These are phyloP conservation scores for Sinocyclocheilus anshuiensis DNA, from an alignment of 2,113 vertebrate species.

Conservation along the genomic window DNA sequence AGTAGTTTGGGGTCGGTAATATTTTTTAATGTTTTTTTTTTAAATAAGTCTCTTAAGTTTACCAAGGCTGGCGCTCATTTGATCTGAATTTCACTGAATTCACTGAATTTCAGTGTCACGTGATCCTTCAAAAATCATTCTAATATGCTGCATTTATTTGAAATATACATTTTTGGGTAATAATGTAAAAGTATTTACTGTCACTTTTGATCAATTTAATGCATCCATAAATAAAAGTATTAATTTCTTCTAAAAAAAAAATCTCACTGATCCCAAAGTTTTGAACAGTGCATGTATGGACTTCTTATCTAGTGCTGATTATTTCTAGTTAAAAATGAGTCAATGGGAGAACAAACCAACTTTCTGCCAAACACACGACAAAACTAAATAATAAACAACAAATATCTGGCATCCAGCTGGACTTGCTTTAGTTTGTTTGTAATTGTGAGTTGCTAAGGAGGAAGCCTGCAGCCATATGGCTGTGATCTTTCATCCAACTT, in stretches of 20 bases:
- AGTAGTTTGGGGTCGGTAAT: neutral
- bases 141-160: neutral
- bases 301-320: neutral
- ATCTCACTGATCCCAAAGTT: neutral
- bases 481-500: constrained; percentile 23
- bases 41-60: neutral
- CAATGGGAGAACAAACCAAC: neutral
- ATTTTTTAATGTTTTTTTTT: too few relatives aligned
- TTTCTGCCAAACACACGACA: neutral
- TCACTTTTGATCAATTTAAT: neutral
- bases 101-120: neutral
- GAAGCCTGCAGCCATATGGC: constrained; percentile 51
- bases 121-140: neutral
- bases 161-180: neutral
- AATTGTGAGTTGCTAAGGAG: constrained; percentile 13
- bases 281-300: neutral
- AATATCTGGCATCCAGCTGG: constrained; percentile 18
- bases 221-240: neutral
- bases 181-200: neutral
- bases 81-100: neutral
- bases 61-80: neutral
- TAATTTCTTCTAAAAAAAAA: too few relatives aligned
- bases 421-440: neutral
- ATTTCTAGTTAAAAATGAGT: neutral
- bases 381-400: neutral